These are phyloP conservation scores for Thecocarcelia acutangulata DNA, from an alignment of 2,888 invertebrate species.

Conservation along the genomic window DNA sequence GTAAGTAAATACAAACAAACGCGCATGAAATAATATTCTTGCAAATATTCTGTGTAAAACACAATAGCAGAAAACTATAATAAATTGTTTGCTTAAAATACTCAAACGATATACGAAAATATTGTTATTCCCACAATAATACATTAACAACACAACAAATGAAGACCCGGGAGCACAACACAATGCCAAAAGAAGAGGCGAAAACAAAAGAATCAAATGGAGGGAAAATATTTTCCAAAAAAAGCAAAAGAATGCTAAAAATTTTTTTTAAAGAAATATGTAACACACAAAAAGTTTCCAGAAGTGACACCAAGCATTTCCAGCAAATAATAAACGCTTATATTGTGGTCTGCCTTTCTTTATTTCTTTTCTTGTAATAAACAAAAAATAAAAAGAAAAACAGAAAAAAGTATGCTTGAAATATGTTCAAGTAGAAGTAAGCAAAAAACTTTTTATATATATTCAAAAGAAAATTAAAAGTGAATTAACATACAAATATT, in stretches of 20 bases:
- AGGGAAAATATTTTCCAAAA: constrained; percentile 25
- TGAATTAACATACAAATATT: too few species aligned
- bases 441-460: not conserved
- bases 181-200: constrained; percentile 1
- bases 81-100: constrained; percentile 41
- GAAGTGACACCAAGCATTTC: constrained; percentile 23
- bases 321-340: constrained; percentile 32
- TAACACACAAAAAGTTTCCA: not conserved
- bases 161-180: constrained; percentile 42
- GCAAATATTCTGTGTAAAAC: not conserved
- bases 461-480: not conserved
- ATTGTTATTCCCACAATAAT: constrained; percentile 16
- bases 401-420: too few species aligned
- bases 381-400: not conserved
- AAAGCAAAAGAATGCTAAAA: constrained; percentile 28
- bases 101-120: constrained; percentile 12
- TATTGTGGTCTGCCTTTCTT: constrained; percentile 9
- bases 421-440: not conserved
- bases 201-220: not conserved
- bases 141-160: constrained; percentile 55
- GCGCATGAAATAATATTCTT: constrained; percentile 28
- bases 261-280: constrained; percentile 15
- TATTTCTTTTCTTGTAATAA: constrained; percentile 1
- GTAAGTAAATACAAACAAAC: not conserved
- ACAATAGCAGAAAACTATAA: constrained; percentile 21